phyloP scores from a whole-genome alignment of 2,113 vertebrate genomes.

The Platanista minor region DNA sequence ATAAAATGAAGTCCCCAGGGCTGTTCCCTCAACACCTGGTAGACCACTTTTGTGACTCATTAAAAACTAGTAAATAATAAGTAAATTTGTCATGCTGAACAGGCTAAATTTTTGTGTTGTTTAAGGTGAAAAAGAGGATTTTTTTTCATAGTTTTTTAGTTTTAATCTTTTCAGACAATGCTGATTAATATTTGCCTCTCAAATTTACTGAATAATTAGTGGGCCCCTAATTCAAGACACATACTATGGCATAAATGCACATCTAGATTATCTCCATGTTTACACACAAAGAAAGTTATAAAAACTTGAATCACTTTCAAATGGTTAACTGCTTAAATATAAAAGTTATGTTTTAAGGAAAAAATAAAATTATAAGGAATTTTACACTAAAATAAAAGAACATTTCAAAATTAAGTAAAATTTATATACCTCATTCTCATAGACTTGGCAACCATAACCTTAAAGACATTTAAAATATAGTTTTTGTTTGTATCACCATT shows the following conservation, averaged over 20 bases:
- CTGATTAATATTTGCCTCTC: neutral
- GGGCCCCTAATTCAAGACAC: neutral
- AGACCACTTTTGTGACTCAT: neutral
- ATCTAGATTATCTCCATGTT: neutral
- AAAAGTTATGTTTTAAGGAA: neutral
- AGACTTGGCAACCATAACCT: neutral
- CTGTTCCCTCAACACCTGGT: neutral
- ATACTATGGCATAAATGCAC: neutral
- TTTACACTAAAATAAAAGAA: neutral
- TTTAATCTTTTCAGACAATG: conserved; percentile 22
- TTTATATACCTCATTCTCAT: neutral
- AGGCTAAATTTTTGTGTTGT: neutral
- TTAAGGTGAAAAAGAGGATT: neutral
- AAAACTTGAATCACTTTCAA: neutral
- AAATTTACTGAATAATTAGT: neutral
- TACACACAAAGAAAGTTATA: neutral
- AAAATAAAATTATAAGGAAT: neutral
- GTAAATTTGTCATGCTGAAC: neutral
- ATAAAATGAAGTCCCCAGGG: neutral
- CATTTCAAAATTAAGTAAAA: conserved; percentile 33
- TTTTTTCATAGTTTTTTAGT: neutral
- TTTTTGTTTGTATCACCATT: conserved; percentile 21
- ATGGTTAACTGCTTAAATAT: neutral
- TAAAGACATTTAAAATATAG: conserved; percentile 26
- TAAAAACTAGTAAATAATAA: neutral